phyloP scores from a whole-genome alignment of 2,797 vertebrate genomes.

The Chloroceryle amazona region DNA sequence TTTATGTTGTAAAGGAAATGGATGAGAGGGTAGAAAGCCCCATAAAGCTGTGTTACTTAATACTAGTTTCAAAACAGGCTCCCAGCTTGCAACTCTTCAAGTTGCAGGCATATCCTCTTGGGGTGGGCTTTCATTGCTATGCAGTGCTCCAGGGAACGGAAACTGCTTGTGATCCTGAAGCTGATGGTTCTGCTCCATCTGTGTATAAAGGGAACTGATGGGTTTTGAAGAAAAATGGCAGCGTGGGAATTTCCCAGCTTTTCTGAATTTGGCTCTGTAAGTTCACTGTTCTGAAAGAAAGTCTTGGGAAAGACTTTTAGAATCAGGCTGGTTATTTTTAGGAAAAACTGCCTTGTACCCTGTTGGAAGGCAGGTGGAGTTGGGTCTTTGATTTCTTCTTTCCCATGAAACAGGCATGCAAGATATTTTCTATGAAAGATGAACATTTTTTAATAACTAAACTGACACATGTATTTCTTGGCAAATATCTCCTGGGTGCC shows the following conservation, averaged over 20 bases:
- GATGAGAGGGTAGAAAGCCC: not conserved
- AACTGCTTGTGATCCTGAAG: not conserved
- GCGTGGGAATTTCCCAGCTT: not conserved
- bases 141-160: accelerated
- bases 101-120: not conserved
- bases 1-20: not conserved
- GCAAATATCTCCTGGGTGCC: not conserved
- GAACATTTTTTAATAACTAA: not conserved
- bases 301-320: not conserved
- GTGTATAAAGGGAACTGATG: too few relatives aligned
- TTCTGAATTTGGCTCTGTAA: not conserved
- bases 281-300: not conserved
- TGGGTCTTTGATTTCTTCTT: not conserved
- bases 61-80: not conserved
- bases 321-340: not conserved
- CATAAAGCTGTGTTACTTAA: not conserved
- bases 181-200: not conserved
- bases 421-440: not conserved
- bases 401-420: not conserved
- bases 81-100: not conserved
- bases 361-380: not conserved
- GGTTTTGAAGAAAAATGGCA: not conserved
- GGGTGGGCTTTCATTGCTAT: not conserved
- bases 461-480: accelerated
- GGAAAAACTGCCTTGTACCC: not conserved